Percentiles rank a stretch among this genome's conserved stretches.
Evolutionary conservation across 2,113 vertebrate species (phyloP).

Genomic region (Atherinomorus stipes): DNA sequence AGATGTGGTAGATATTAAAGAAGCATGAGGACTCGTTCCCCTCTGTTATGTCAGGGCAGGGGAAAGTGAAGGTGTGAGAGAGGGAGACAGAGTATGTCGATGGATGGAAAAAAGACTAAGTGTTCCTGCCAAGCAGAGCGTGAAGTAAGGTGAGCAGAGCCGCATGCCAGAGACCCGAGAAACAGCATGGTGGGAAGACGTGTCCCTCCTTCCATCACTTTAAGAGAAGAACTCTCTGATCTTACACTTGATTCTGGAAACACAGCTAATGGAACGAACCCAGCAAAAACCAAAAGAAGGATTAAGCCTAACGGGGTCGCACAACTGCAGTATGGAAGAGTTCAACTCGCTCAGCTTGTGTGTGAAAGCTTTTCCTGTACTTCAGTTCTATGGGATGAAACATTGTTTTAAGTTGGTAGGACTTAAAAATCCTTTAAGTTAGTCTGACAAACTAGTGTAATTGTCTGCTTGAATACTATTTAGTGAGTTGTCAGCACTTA

Average conservation of each 20-base stretch:
- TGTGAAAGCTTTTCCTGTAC: conserved; percentile 10
- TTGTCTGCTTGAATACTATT: no score
- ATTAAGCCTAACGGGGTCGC: neutral
- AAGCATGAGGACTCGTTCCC: conserved; percentile 64
- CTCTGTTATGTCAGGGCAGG: conserved; percentile 34
- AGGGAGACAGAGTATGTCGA: conserved; percentile 29
- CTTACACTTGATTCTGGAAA: conserved; percentile 2
- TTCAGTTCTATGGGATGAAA: no score
- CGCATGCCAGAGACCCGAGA: conserved; percentile 22
- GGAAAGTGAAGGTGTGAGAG: conserved; percentile 37
- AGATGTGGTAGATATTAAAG: conserved; percentile 72
- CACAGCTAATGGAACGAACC: neutral
- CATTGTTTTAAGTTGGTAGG: no score
- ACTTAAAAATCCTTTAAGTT: no score
- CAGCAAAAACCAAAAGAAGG: neutral
- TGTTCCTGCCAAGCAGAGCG: conserved; percentile 60
- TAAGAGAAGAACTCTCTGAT: conserved; percentile 25
- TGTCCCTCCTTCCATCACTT: conserved; percentile 7
- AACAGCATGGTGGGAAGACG: conserved; percentile 18
- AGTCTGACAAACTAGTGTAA: no score
- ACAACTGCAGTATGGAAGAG: rapidly evolving
- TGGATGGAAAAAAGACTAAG: conserved; percentile 54
- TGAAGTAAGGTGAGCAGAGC: conserved; percentile 67
- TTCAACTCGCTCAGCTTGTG: neutral
- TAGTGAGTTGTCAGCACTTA: no score